Evolutionary conservation across 1,140 invertebrate genomes (phyloP), one percentile per base, ranked within the genome.

Genomic region (Drosophila insularis): DNA sequence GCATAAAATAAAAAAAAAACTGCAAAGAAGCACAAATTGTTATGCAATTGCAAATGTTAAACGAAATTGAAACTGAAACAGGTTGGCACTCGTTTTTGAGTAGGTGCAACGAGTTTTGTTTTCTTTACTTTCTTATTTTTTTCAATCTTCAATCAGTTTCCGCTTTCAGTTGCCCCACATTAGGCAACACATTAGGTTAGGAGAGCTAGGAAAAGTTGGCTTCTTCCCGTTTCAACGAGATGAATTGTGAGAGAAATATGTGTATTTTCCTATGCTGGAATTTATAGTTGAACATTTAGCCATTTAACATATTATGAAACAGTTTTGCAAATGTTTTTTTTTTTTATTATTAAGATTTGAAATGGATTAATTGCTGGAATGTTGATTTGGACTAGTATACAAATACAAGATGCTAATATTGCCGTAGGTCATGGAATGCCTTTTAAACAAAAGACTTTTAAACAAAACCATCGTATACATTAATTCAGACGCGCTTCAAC

Each of bases 391-490:
- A 50, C 10, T 21, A 21, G 11, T 50, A 4, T 50, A 50, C 19
- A 10, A 21, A 50, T 13, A 50, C 43, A 11, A 21, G 63, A 65
- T 78, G 68, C 50, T 73, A 78, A 37, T 70, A 66, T 90, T 90
- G 81, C 40, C 86, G 72, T 78, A 90, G 87, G 87, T 90, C 87
- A 80, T 80, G 79, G 43, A 60, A 37, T 67, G 71, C 56, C 63
- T 69, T 63, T 70, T 70, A 50, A 50, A 50, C 43, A 50, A 50
- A 50, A 50, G 43, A 50, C 43, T 50, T 46, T 46, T 50, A 50
- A 50, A 21, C 43, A 50, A 50, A 50, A 50, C 17, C 43, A 50
- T 50, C 19, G 7, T 21, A 50, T 50, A 50, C 43, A 21, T 50
- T 50, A 50, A 50, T 50, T 50, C 19, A 50, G 43, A 50, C 68